Percentiles rank a stretch among this genome's conserved stretches.
Conservation (phyloP, 2,888 invertebrate genomes). For the Lutraria lutraria region DNA sequence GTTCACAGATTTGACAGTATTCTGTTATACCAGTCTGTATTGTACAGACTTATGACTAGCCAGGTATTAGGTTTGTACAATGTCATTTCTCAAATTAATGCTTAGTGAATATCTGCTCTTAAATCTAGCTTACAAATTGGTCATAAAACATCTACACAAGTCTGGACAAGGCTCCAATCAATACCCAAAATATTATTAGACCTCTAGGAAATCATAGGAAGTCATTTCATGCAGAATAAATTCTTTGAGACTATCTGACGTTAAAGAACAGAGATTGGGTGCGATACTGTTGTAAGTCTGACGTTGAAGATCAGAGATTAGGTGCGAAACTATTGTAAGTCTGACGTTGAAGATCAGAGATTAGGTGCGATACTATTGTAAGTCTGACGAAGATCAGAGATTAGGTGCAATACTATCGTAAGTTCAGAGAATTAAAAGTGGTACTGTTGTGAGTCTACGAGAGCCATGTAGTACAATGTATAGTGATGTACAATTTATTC, state of each 20-base stretch:
- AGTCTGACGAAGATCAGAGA: not conserved
- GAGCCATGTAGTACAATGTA: not conserved
- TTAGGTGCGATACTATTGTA: not conserved
- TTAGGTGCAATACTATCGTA: not conserved
- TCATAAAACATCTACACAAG: not conserved
- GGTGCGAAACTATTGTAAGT: not conserved
- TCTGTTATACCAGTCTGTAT: too few relatives aligned
- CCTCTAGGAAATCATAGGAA: not conserved
- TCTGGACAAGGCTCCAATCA: constrained; percentile 5
- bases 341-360: not conserved
- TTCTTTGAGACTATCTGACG: not conserved
- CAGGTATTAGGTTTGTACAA: too few relatives aligned
- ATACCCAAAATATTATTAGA: not conserved
- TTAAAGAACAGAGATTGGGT: not conserved
- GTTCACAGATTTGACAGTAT: too few relatives aligned
- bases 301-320: not conserved
- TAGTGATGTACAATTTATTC: not conserved
- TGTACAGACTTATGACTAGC: too few relatives aligned
- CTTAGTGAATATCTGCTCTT: not conserved
- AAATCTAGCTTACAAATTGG: not conserved
- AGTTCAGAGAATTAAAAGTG: too few relatives aligned
- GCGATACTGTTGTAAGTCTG: not conserved
- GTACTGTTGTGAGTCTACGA: too few relatives aligned
- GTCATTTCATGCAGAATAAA: not conserved
- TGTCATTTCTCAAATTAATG: not conserved